phyloP scores from a whole-genome alignment of 2,888 invertebrate genomes.

The Onthophagus sagittarius region DNA sequence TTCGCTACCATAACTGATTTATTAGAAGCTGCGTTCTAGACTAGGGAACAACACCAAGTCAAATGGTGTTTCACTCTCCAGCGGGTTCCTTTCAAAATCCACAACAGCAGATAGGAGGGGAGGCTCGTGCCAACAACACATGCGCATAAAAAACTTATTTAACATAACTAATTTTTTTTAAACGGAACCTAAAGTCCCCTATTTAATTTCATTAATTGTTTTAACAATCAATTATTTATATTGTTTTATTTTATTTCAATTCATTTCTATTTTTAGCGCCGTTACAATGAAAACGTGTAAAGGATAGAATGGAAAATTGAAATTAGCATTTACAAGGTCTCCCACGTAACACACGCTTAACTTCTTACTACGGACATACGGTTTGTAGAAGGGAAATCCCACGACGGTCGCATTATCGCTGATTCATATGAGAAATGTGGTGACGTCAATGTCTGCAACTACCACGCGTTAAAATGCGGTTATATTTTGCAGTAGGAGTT shows the following conservation, averaged over 20 bases:
- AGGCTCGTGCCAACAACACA: background rate
- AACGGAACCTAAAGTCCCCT: background rate
- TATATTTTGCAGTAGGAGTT: background rate
- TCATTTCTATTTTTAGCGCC: background rate
- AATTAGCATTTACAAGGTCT: background rate
- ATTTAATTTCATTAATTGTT: too few species aligned
- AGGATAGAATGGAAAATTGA: background rate
- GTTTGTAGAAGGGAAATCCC: background rate
- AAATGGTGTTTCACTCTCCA: background rate
- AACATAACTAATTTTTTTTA: background rate
- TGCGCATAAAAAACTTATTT: background rate
- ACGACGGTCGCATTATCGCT: background rate
- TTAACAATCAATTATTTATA: background rate
- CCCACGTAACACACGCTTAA: background rate
- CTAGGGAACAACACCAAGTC: background rate
- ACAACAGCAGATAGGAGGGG: background rate
- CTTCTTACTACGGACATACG: background rate
- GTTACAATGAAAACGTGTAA: background rate
- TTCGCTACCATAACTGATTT: background rate
- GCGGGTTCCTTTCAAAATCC: background rate
- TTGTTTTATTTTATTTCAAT: background rate
- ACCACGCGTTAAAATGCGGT: background rate
- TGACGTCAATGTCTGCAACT: background rate
- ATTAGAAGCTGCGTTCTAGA: background rate
- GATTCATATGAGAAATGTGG: background rate